Base-by-base conservation (phyloP, 2,797 vertebrate species). In the Carapus acus region DNA sequence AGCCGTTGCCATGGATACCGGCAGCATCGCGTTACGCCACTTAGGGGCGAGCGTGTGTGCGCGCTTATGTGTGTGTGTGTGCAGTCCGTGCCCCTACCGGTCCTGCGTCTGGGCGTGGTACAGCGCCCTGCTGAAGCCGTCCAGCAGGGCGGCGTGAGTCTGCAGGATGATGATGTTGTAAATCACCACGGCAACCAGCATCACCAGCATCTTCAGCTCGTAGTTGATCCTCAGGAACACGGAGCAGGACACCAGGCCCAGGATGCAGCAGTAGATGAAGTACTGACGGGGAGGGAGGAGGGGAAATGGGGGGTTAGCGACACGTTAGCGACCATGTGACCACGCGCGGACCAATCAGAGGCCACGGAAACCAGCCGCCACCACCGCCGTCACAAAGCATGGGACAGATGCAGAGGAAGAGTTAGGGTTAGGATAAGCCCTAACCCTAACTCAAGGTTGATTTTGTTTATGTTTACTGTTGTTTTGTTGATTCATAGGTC, bases 221-320 rank as follows among this genome's bases (percentile, higher is more conserved):
- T 98, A 97, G 83, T 96, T 97, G 74, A 98, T 93, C 69, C 96
- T 91, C 83, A 98, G 89, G 81, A 98, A 98, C 68, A 97, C 96
- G 0, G 96, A 98, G 73, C 95, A 98, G 17, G 96, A 97, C 70
- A 98, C 91, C 76, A 98, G 78, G 4, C 93, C 96, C 83, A 98
- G 88, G 45, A 98, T 93, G 55, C 94, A 98, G 85, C 95, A 94
- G 89, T 98, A 98, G 75, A 98, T 95, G 65, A 97, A 98, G 78
- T 98, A 98, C 96, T 98, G 76, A 21, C 57, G 33, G 62, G 49
- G 63, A 7, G 44, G n/a, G 43, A 20, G 13, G 20, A 8, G 64
- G 17, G 49, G 7, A 54, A 20, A 15, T 7, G 17, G 49, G 6
- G 1, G 37, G 5, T n/a, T n/a, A n/a, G n/a, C n/a, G n/a, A n/a